phyloP scores from a whole-genome alignment of 2,113 vertebrate genomes.

The Glaucomys volans region DNA sequence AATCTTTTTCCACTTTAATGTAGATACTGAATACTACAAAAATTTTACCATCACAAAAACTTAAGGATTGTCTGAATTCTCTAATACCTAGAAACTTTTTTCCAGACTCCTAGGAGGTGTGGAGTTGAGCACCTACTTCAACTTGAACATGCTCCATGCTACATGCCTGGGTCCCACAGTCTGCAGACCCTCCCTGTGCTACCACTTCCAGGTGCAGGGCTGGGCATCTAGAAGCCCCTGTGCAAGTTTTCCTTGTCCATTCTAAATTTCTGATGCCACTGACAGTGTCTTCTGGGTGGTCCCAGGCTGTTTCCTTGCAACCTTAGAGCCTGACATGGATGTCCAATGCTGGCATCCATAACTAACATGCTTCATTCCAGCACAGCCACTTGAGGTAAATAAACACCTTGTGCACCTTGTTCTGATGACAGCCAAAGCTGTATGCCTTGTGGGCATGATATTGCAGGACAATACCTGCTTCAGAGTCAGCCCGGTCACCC shows the following conservation, averaged over 20 bases:
- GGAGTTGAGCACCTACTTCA: no score
- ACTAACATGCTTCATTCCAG: background rate
- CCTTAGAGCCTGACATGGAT: background rate
- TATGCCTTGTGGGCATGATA: background rate
- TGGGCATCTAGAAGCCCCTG: accelerated
- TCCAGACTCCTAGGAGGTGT: background rate
- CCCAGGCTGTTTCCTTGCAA: accelerated
- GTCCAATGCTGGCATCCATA: background rate
- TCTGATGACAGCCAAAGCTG: background rate
- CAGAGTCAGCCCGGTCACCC: background rate
- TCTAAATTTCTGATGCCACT: background rate
- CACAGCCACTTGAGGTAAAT: background rate
- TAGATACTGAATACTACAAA: background rate
- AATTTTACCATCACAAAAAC: background rate
- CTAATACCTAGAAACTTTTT: background rate
- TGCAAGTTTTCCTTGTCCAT: background rate
- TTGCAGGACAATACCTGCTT: background rate
- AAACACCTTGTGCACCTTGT: background rate
- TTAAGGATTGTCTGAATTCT: background rate
- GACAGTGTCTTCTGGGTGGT: accelerated
- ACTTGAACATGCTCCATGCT: no score
- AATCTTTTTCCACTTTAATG: background rate
- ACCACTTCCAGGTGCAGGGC: background rate
- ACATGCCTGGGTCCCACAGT: accelerated
- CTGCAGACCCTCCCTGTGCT: no score